A percentile compares a stretch with the other conserved stretches of the same genome.
These are phyloP conservation scores for Pogonomyrmex barbatus DNA, from an alignment of 1,140 invertebrate species.

Conservation along the genomic window DNA sequence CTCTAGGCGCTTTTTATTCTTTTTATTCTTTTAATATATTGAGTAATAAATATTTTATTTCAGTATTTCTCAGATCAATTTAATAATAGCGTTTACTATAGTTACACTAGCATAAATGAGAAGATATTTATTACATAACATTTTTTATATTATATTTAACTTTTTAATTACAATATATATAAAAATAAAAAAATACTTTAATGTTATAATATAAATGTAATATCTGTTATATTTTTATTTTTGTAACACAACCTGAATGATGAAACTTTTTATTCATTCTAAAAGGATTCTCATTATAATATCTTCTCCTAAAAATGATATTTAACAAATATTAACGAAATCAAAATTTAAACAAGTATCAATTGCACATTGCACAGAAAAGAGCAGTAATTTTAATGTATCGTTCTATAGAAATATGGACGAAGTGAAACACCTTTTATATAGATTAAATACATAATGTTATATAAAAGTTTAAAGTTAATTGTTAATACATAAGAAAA, in stretches of 20 bases:
- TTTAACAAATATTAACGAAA: no score
- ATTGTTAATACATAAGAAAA: background rate
- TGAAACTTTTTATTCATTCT: no score
- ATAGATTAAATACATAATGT: background rate
- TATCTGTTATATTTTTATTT: no score
- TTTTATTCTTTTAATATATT: background rate
- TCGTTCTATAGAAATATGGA: no score
- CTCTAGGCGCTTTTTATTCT: constrained; percentile 44
- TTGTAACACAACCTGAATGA: no score
- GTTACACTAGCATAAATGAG: background rate
- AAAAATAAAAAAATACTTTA: background rate
- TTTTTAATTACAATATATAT: constrained; percentile 16
- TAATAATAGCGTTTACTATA: background rate
- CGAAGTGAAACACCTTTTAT: background rate
- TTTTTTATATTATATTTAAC: background rate
- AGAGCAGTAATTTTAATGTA: no score
- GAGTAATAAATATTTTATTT: background rate
- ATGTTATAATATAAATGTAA: background rate
- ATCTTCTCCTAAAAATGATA: no score
- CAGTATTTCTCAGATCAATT: background rate
- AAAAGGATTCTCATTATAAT: no score
- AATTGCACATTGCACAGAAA: no score
- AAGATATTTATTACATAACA: background rate
- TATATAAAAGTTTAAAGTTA: background rate
- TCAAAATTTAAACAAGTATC: no score